Conservation (phyloP, 2,888 invertebrate genomes). For the Parthenolecanium corni region DNA sequence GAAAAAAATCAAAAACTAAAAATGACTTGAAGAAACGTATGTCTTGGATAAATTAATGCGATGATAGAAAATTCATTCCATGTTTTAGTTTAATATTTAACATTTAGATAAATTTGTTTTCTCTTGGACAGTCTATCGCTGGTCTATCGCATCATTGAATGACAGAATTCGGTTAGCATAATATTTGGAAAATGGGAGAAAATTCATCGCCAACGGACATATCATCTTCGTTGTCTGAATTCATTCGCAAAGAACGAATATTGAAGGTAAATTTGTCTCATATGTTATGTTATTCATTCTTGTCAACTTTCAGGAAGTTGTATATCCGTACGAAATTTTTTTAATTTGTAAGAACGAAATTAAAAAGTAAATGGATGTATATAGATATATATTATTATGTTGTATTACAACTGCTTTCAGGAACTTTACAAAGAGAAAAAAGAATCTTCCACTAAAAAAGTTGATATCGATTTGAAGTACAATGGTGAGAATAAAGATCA, state of each 20-base stretch:
- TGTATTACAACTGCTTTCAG: not conserved
- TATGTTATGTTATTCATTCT: too few species aligned
- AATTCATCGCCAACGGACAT: conserved; percentile 13
- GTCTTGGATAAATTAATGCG: too few species aligned
- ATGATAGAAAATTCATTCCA: too few species aligned
- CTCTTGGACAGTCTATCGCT: too few species aligned
- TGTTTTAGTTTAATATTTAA: too few species aligned
- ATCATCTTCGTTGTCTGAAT: conserved; percentile 21
- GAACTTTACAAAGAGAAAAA: conserved; percentile 14
- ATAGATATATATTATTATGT: not conserved
- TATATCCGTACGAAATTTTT: too few species aligned
- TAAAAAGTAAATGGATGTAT: too few species aligned
- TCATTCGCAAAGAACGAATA: conserved; percentile 15
- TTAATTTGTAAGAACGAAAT: too few species aligned
- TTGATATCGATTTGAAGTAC: not conserved
- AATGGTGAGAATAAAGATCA: conserved; percentile 3
- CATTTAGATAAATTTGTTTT: too few species aligned
- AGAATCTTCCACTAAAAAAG: not conserved
- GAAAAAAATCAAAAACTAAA: too few species aligned
- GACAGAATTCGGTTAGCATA: not conserved
- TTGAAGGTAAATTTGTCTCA: conserved; percentile 14
- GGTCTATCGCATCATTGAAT: too few species aligned
- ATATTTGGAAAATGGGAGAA: conserved; percentile 8
- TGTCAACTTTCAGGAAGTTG: not conserved
- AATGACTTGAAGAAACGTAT: too few species aligned